phyloP scores from a whole-genome alignment of 2,797 vertebrate genomes.

The Philypnodon macrostomus region DNA sequence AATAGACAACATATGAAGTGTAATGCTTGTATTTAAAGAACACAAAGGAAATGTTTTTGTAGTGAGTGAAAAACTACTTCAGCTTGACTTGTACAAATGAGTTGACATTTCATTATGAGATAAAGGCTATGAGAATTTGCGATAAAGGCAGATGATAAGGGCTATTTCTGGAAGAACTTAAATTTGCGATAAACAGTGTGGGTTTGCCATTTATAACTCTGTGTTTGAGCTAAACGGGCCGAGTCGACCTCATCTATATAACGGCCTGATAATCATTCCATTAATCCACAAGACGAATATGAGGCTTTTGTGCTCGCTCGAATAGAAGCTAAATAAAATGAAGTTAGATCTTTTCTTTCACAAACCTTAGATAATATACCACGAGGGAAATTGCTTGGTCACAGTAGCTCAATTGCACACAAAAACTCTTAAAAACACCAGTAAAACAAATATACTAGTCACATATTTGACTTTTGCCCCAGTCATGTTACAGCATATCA shows the following conservation, averaged over 20 bases:
- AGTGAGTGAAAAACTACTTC: constrained; percentile 13
- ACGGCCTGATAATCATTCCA: constrained; percentile 37
- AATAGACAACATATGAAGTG: no score
- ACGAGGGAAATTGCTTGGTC: no score
- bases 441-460: no score
- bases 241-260: constrained; percentile 41
- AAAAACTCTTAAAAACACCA: no score
- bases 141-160: constrained; percentile 21
- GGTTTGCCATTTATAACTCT: constrained; percentile 44
- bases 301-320: neutral
- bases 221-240: constrained; percentile 30
- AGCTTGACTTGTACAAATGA: constrained; percentile 13
- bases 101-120: constrained; percentile 24
- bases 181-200: constrained; percentile 34
- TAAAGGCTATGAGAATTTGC: no score
- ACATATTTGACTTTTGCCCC: no score
- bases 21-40: constrained; percentile 5
- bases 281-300: constrained; percentile 40
- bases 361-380: no score
- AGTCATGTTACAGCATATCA: no score
- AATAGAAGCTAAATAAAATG: constrained; percentile 7
- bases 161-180: constrained; percentile 12
- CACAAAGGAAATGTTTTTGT: constrained; percentile 1
- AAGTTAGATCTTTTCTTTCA: constrained; percentile 10
- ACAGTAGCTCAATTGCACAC: no score